phyloP scores from a whole-genome alignment of 1,140 invertebrate species.

The Drosophila sproati region DNA sequence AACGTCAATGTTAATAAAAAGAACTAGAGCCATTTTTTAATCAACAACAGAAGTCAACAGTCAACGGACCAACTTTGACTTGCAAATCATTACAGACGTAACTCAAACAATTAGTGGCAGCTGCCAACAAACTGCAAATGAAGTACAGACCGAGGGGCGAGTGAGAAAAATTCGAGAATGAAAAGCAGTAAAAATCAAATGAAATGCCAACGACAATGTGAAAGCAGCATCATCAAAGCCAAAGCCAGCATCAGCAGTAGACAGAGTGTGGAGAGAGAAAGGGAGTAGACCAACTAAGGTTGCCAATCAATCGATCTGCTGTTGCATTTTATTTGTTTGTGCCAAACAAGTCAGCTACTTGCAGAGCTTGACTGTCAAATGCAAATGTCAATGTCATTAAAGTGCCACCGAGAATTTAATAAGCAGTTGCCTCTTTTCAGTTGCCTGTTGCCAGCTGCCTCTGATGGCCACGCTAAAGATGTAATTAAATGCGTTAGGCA shows the following conservation, averaged over 20 bases:
- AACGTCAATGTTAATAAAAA: slow-evolving; percentile 62
- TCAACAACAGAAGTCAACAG: slow-evolving; percentile 76
- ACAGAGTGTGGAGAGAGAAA: neutral
- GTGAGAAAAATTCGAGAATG: slow-evolving; percentile 18
- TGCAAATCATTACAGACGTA: slow-evolving; percentile 82
- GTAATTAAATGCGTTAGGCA: slow-evolving; percentile 77
- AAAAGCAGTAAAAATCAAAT: slow-evolving; percentile 64
- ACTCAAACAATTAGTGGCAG: slow-evolving; percentile 82
- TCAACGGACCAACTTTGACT: slow-evolving; percentile 68
- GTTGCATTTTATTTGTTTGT: slow-evolving; percentile 71
- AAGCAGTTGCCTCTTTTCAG: slow-evolving; percentile 27
- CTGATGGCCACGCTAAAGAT: slow-evolving; percentile 58
- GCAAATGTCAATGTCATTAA: slow-evolving; percentile 82
- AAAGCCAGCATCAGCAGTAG: slow-evolving; percentile 13
- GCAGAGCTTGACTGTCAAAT: slow-evolving; percentile 50
- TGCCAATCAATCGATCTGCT: slow-evolving; percentile 68
- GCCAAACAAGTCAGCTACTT: slow-evolving; percentile 43
- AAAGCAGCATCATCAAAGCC: slow-evolving; percentile 43
- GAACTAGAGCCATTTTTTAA: slow-evolving; percentile 65
- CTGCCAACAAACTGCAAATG: slow-evolving; percentile 69
- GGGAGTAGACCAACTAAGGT: slow-evolving; percentile 1
- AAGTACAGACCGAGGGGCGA: slow-evolving; percentile 32
- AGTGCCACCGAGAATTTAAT: slow-evolving; percentile 60
- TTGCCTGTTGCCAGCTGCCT: slow-evolving; percentile 22
- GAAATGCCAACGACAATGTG: slow-evolving; percentile 68